These are phyloP conservation scores for Vombatus ursinus DNA, from an alignment of 2,113 vertebrate genomes.

Conservation along the genomic window DNA sequence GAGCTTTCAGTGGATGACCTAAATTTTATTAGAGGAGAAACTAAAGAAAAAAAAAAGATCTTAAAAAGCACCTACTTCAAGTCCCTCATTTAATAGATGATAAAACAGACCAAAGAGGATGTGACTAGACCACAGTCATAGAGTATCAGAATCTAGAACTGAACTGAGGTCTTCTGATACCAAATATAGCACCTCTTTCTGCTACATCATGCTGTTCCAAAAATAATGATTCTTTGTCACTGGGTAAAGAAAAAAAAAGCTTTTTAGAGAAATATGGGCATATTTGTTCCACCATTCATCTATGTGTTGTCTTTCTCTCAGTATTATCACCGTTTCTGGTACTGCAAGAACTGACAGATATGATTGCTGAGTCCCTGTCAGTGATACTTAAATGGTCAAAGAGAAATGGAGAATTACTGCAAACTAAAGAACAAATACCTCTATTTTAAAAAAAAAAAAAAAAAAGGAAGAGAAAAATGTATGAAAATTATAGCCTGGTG, in stretches of 20 bases:
- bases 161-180: background rate
- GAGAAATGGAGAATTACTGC: background rate
- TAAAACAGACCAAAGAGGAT: background rate
- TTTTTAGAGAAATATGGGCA: background rate
- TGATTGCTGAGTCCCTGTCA: background rate
- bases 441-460: background rate
- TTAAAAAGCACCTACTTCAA: background rate
- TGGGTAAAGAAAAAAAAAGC: background rate
- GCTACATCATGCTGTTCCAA: background rate
- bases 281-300: background rate
- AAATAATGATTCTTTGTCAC: background rate
- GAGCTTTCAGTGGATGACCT: background rate
- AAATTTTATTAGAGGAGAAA: background rate
- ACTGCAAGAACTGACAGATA: background rate
- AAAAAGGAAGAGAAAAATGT: background rate
- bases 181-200: background rate
- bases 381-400: background rate
- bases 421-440: background rate
- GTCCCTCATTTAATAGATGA: background rate
- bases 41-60: background rate
- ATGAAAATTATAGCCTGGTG: background rate
- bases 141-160: background rate
- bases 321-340: background rate
- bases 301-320: background rate
- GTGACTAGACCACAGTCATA: background rate